Conservation (phyloP, 2,888 invertebrate genomes). For the Trypoxylon attenuatum region DNA sequence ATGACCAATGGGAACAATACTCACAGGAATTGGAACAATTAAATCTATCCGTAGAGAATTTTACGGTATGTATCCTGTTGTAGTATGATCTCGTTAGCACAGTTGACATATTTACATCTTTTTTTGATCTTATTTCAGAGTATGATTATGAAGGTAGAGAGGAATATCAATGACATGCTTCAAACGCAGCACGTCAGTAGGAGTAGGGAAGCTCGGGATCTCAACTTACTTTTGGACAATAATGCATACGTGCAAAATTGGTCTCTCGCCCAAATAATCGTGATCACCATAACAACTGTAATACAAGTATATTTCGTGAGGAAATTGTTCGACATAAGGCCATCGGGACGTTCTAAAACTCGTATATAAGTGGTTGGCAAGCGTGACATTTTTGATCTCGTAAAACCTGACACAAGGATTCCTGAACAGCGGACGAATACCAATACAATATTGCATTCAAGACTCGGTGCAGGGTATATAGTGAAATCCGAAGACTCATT, state of each 20-base stretch:
- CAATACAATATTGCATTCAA: too few relatives aligned
- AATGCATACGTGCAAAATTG: constrained; percentile 91
- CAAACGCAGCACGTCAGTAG: constrained; percentile 88
- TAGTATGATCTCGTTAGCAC: too few relatives aligned
- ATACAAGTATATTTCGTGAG: constrained; percentile 92
- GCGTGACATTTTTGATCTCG: too few relatives aligned
- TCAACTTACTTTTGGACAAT: constrained; percentile 87
- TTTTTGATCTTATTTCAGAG: constrained; percentile 77
- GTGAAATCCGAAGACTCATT: too few relatives aligned
- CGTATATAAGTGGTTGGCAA: constrained; percentile 66
- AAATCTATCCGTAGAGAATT: constrained; percentile 91
- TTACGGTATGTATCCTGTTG: constrained; percentile 84
- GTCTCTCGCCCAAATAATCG: constrained; percentile 90
- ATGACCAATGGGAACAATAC: constrained; percentile 95
- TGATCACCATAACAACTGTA: constrained; percentile 86
- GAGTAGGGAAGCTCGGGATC: constrained; percentile 88
- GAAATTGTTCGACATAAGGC: constrained; percentile 89
- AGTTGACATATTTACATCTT: background rate
- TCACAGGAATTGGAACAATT: constrained; percentile 91
- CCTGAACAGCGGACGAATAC: too few relatives aligned
- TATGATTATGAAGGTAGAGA: constrained; percentile 85
- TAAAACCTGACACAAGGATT: too few relatives aligned
- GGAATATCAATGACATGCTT: constrained; percentile 89
- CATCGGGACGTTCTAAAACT: constrained; percentile 74
- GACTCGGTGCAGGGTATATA: too few relatives aligned